Conservation (phyloP, 2,797 vertebrate species). For the Poeciliopsis gracilis region DNA sequence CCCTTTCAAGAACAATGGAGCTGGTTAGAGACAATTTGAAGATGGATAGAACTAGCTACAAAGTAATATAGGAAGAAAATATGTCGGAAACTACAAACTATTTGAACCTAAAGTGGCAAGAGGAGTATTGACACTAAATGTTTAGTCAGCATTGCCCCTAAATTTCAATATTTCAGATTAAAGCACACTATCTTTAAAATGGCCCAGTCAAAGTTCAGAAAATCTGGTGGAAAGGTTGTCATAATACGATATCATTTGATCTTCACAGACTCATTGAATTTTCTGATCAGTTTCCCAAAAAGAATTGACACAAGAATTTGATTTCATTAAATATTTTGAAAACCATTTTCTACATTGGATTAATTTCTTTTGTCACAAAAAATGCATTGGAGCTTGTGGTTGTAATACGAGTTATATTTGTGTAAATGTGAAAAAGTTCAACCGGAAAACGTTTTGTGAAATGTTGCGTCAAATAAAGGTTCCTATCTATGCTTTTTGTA, state of each 20-base stretch:
- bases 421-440: not conserved
- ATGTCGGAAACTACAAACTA: not conserved
- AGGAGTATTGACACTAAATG: not conserved
- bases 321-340: not conserved
- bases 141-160: too few species aligned
- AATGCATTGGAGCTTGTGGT: not conserved
- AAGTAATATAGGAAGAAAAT: not conserved
- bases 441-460: not conserved
- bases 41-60: not conserved
- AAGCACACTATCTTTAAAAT: not conserved
- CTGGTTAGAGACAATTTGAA: not conserved
- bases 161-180: not conserved
- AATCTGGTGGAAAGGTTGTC: not conserved
- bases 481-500: conserved; percentile 1
- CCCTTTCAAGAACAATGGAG: not conserved
- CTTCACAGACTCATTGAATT: not conserved
- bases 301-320: not conserved
- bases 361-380: not conserved
- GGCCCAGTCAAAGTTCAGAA: not conserved
- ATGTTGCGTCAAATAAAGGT: not conserved
- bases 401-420: not conserved
- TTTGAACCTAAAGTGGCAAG: not conserved
- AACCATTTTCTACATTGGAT: not conserved
- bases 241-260: not conserved
- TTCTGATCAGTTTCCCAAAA: not conserved